Evolutionary conservation across 2,888 invertebrate species (phyloP).

Genomic region (Dilophus febrilis): DNA sequence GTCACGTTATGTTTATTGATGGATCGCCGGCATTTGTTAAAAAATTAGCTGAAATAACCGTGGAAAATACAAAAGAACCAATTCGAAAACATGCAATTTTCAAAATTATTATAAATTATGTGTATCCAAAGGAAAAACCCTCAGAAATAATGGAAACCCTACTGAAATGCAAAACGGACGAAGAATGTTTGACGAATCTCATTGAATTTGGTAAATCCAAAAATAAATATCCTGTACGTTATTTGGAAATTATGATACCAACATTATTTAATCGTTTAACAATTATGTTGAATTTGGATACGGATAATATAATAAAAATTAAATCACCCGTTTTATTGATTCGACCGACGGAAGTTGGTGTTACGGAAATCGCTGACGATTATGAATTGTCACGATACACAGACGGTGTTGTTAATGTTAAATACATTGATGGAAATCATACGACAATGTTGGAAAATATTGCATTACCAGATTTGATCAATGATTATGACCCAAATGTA

Average conservation of each 20-base stretch:
- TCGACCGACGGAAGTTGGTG: slow-evolving; percentile 41
- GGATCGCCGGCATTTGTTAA: slow-evolving; percentile 59
- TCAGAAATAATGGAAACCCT: slow-evolving; percentile 28
- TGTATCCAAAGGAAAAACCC: slow-evolving; percentile 17
- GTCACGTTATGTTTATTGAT: slow-evolving; percentile 57
- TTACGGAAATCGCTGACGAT: slow-evolving; percentile 40
- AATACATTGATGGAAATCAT: slow-evolving; percentile 54
- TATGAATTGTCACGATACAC: slow-evolving; percentile 45
- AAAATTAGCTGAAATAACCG: slow-evolving; percentile 18
- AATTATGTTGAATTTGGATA: slow-evolving; percentile 28
- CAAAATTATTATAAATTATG: slow-evolving; percentile 22
- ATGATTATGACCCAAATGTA: slow-evolving; percentile 27
- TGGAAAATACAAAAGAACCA: slow-evolving; percentile 15
- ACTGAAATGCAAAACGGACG: slow-evolving; percentile 34
- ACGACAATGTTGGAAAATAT: slow-evolving; percentile 47
- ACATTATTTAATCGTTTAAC: slow-evolving; percentile 37
- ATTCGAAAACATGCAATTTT: slow-evolving; percentile 20
- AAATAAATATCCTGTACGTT: slow-evolving; percentile 24
- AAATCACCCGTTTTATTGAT: slow-evolving; percentile 42
- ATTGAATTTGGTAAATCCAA: slow-evolving; percentile 30
- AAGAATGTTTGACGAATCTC: slow-evolving; percentile 37
- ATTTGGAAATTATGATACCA: slow-evolving; percentile 26
- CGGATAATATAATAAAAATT: slow-evolving; percentile 31
- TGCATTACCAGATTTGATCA: slow-evolving; percentile 44
- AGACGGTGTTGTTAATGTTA: slow-evolving; percentile 37